Percentiles rank a stretch among this genome's conserved stretches.
Conservation (phyloP, 2,113 vertebrate species). For the Gobiocypris rarus region DNA sequence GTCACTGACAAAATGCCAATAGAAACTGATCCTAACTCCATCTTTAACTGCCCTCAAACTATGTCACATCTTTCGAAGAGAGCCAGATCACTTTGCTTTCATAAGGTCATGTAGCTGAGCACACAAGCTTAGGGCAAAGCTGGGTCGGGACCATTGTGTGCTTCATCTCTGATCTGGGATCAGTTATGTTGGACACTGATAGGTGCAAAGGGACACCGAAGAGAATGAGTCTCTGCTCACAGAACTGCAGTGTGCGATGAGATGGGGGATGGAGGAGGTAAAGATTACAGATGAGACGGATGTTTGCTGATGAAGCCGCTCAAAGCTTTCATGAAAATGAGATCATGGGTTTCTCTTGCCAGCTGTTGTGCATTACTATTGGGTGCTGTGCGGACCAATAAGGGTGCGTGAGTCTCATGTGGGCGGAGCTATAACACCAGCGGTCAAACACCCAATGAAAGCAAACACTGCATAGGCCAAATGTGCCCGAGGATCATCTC, state of each 20-base stretch:
- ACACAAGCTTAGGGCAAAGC: background rate
- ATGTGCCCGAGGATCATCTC: background rate
- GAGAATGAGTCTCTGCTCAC: too few species aligned
- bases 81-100: background rate
- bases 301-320: slow-evolving; percentile 63
- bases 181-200: background rate
- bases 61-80: background rate
- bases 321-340: slow-evolving; percentile 67
- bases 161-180: slow-evolving; percentile 15
- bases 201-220: background rate
- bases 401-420: background rate
- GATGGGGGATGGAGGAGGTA: slow-evolving; percentile 34
- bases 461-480: slow-evolving; percentile 26
- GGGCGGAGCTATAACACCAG: slow-evolving; percentile 25
- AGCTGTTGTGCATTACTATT: slow-evolving; percentile 56
- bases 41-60: slow-evolving; percentile 30
- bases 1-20: slow-evolving; percentile 23
- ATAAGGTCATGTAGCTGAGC: slow-evolving; percentile 24
- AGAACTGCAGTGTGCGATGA: slow-evolving; percentile 1
- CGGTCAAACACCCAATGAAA: background rate
- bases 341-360: slow-evolving; percentile 64
- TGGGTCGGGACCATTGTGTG: background rate
- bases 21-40: slow-evolving; percentile 36
- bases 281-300: slow-evolving; percentile 59
- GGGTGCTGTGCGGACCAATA: slow-evolving; percentile 61